Evolutionary conservation across 2,797 vertebrate species (phyloP).

Genomic region (Thripadectes ignobilis): DNA sequence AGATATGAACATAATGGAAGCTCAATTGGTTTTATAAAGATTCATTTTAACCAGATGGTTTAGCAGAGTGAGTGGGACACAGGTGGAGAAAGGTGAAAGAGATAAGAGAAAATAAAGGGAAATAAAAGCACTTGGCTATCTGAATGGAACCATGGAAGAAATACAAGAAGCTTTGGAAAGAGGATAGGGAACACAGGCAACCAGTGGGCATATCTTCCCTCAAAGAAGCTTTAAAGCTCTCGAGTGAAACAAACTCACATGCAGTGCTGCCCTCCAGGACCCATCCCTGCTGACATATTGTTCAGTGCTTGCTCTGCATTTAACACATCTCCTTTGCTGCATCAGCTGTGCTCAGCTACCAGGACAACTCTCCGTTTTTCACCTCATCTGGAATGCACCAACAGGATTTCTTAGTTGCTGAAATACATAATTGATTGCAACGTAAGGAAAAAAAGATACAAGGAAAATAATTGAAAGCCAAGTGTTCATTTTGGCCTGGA

Average conservation of each 20-base stretch:
- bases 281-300: background rate
- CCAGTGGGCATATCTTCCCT: background rate
- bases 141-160: background rate
- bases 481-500: background rate
- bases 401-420: rapidly evolving
- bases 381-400: background rate
- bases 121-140: background rate
- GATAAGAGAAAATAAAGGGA: background rate
- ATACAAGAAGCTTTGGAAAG: background rate
- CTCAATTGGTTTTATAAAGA: background rate
- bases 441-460: background rate
- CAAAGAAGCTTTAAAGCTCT: background rate
- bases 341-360: background rate
- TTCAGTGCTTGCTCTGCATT: background rate
- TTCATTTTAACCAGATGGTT: constrained; percentile 9
- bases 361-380: background rate
- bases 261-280: background rate
- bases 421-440: background rate
- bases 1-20: constrained; percentile 9
- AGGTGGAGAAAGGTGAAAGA: background rate
- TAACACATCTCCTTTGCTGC: background rate
- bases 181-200: background rate
- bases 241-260: background rate
- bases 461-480: background rate
- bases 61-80: background rate